These are phyloP conservation scores for Centropristis striata DNA, from an alignment of 2,113 vertebrate species.

Conservation along the genomic window DNA sequence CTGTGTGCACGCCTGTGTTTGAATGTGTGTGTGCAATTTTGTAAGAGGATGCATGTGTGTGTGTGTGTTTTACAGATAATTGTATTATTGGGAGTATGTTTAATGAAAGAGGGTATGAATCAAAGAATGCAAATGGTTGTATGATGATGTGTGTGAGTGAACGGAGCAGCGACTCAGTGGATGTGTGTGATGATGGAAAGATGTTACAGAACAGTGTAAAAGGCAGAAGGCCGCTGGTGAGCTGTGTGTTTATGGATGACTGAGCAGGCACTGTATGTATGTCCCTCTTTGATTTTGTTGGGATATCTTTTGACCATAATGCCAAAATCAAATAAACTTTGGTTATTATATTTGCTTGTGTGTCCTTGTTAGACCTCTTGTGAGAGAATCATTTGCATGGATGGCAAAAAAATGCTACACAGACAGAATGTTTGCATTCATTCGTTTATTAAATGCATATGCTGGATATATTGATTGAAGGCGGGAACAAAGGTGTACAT, in stretches of 20 bases:
- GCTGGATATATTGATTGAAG: constrained; percentile 40
- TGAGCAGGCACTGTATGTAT: constrained; percentile 44
- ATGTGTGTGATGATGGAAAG: constrained; percentile 14
- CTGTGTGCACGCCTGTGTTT: constrained; percentile 59
- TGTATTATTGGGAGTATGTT: constrained; percentile 70
- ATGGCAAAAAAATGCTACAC: neutral
- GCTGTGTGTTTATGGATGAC: constrained; percentile 44
- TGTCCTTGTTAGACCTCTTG: neutral
- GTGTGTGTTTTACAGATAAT: constrained; percentile 69
- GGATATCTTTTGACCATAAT: constrained; percentile 72
- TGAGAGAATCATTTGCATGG: neutral
- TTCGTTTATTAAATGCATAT: constrained; percentile 52
- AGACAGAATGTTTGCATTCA: constrained; percentile 2
- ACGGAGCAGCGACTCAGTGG: constrained; percentile 27
- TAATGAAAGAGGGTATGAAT: constrained; percentile 34
- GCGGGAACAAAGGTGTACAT: constrained; percentile 11
- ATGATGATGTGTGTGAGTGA: constrained; percentile 16
- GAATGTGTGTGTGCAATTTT: constrained; percentile 62
- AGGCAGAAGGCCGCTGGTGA: constrained; percentile 27
- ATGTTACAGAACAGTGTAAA: constrained; percentile 59
- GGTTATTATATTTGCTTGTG: constrained; percentile 60
- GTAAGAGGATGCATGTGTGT: constrained; percentile 49
- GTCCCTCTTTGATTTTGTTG: constrained; percentile 67
- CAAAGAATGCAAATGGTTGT: constrained; percentile 25
- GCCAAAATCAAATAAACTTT: constrained; percentile 79